These are phyloP conservation scores for Podilymbus podiceps DNA, from an alignment of 2,113 vertebrate species.

Conservation along the genomic window DNA sequence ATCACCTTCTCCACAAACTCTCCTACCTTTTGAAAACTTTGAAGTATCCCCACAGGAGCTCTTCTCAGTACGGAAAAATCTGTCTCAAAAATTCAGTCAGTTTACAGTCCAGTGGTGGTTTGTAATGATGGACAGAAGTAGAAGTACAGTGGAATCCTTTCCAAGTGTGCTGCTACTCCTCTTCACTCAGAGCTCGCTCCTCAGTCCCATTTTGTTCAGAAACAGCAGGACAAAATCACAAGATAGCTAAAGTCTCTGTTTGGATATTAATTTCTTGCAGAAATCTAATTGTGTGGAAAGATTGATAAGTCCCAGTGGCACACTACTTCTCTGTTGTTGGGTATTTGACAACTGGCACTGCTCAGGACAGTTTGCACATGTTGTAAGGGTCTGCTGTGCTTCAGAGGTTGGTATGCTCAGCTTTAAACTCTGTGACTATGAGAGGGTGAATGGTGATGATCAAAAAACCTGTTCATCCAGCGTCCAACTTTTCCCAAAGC, in stretches of 20 bases:
- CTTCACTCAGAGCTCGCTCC: neutral
- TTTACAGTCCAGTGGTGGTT: neutral
- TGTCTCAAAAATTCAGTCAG: neutral
- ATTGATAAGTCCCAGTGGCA: neutral
- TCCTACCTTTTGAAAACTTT: conserved; percentile 28
- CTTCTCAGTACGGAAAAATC: neutral
- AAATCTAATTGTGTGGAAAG: neutral
- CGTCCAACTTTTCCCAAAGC: neutral
- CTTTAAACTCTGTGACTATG: neutral
- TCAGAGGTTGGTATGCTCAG: neutral
- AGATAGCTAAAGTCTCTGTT: neutral
- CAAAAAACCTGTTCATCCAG: neutral
- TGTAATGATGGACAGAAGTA: neutral
- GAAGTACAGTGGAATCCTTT: neutral
- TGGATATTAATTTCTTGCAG: neutral
- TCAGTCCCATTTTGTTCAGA: neutral
- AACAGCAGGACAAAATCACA: neutral
- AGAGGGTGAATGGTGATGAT: neutral
- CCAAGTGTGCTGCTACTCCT: neutral
- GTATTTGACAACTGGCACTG: neutral
- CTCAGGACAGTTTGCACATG: neutral
- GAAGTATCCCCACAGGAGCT: conserved; percentile 23
- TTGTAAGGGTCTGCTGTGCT: neutral
- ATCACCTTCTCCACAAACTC: neutral
- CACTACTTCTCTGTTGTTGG: neutral